Percentiles rank a stretch among this genome's conserved stretches.
Conservation (phyloP, 2,888 invertebrate species). For the Tiliacea citrago region DNA sequence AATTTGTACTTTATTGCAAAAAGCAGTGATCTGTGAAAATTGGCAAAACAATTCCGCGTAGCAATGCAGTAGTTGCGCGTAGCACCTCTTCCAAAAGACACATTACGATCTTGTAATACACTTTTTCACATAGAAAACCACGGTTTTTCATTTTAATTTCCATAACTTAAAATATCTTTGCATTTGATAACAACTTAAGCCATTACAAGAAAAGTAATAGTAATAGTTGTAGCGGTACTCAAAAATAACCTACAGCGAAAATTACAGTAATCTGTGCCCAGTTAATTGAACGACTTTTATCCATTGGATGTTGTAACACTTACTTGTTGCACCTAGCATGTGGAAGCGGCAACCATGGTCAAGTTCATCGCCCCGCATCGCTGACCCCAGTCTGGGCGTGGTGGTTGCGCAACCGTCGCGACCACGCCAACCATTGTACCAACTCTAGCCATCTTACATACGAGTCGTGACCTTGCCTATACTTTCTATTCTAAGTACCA, state of each 20-base stretch:
- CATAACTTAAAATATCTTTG: not conserved
- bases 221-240: slow-evolving; percentile 14
- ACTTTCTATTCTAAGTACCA: slow-evolving; percentile 68
- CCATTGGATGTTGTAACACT: slow-evolving; percentile 47
- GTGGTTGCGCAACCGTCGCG: slow-evolving; percentile 66
- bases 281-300: slow-evolving; percentile 58
- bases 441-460: slow-evolving; percentile 23
- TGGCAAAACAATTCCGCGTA: slow-evolving; percentile 10
- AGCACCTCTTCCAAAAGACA: not conserved
- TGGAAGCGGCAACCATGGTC: slow-evolving; percentile 46
- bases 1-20: not conserved
- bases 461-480: slow-evolving; percentile 65
- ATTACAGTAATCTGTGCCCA: slow-evolving; percentile 33
- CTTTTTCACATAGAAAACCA: not conserved
- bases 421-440: slow-evolving; percentile 49
- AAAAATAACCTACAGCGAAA: slow-evolving; percentile 14
- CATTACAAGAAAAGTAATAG: slow-evolving; percentile 15
- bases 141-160: not conserved
- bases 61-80: not conserved
- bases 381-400: slow-evolving; percentile 67
- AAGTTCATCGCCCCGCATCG: slow-evolving; percentile 80
- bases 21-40: not conserved
- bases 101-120: too few relatives aligned
- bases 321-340: slow-evolving; percentile 48
- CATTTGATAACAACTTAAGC: not conserved